These are phyloP conservation scores for Neotragus moschatus DNA, from an alignment of 2,113 vertebrate species.

Conservation along the genomic window DNA sequence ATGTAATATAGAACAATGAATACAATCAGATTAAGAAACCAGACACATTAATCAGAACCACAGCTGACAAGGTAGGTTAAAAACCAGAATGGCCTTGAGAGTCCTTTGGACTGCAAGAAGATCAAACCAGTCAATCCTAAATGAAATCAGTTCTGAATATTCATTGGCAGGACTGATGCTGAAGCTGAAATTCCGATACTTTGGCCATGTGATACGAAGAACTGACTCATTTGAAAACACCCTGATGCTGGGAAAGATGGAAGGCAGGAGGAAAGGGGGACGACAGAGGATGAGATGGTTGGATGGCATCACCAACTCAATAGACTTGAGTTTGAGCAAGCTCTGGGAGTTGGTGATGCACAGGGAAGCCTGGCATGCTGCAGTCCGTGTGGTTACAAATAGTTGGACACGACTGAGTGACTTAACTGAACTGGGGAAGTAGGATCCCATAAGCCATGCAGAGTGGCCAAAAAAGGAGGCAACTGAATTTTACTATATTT, in stretches of 20 bases:
- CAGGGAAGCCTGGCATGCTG: not conserved
- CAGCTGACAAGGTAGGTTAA: too few species aligned
- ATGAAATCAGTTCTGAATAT: not conserved
- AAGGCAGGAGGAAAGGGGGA: not conserved
- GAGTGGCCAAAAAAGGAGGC: not conserved
- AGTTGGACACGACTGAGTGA: not conserved
- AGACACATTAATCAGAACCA: too few species aligned
- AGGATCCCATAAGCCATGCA: not conserved
- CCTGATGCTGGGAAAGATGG: not conserved
- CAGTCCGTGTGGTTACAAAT: not conserved
- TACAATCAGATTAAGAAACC: too few species aligned
- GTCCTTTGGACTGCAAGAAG: not conserved
- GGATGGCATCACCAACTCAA: not conserved
- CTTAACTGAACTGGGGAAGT: not conserved
- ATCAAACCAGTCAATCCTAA: not conserved
- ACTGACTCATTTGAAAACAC: not conserved
- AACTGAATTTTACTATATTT: not conserved
- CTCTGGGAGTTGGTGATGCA: not conserved
- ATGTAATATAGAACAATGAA: too few species aligned
- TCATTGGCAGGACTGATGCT: not conserved
- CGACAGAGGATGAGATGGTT: not conserved
- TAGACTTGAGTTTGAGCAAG: not conserved
- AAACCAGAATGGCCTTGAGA: too few species aligned
- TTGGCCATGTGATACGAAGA: not conserved
- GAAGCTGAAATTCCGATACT: not conserved